Evolutionary conservation across 2,113 vertebrate genomes (phyloP).

Genomic region (Corvus moneduloides): DNA sequence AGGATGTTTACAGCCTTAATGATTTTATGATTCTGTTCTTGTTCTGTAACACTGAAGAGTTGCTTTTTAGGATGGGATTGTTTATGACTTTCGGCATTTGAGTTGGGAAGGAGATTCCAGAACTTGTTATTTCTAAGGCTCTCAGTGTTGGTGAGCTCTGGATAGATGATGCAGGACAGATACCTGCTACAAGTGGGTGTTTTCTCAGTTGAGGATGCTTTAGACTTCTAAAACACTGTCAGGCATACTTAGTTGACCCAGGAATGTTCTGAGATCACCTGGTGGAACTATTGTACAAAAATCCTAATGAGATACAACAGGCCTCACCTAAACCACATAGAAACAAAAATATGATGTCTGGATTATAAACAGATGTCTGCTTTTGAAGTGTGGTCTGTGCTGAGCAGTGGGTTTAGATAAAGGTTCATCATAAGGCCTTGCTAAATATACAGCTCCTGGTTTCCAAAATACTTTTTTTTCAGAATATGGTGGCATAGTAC

Average conservation of each 20-base stretch:
- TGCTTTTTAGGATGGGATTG: background rate
- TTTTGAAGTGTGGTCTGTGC: background rate
- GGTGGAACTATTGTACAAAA: background rate
- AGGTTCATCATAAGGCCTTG: background rate
- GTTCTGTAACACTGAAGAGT: background rate
- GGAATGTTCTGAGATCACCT: background rate
- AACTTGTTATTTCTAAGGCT: background rate
- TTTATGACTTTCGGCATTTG: background rate
- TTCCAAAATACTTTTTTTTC: background rate
- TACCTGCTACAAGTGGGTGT: background rate
- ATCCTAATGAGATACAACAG: background rate
- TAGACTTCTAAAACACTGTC: background rate
- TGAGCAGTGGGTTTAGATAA: background rate
- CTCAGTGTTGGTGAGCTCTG: background rate
- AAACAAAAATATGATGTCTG: background rate
- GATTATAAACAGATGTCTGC: background rate
- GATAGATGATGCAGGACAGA: background rate
- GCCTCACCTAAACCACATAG: background rate
- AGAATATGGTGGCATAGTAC: background rate
- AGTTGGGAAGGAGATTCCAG: background rate
- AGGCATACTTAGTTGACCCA: background rate
- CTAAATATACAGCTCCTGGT: background rate
- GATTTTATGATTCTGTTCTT: background rate
- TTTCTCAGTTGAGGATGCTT: background rate
- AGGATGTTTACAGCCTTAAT: background rate